Evolutionary conservation across 2,797 vertebrate species (phyloP), one percentile per base, ranked within the genome.

Genomic region (Peromyscus nudipes): DNA sequence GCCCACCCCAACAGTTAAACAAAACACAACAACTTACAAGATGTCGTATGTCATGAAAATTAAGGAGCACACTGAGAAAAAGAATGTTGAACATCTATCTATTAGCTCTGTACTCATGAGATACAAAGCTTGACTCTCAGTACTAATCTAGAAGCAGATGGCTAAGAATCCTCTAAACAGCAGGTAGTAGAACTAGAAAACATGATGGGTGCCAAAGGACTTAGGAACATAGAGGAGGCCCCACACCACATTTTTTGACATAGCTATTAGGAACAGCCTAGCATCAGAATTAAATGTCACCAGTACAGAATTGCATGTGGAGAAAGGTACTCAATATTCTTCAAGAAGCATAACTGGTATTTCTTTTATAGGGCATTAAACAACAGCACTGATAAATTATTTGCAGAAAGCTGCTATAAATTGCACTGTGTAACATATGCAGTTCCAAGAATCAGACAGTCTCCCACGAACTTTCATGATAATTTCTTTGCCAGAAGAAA

Each of bases 351-450:
- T 34, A 21, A 95, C 86, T 85, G 55, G 71, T 65, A 85, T 85
- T 89, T 94, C 96, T 94, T 79, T 73, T 73, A 46, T 27, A 80
- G 21, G 29, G 17, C 46, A 52, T 95, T 97, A 94, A 96, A 94
- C 87, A 98, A 96, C 49, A 81, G 25, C 55, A 86, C 69, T 95
- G 89, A 96, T 86, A 96, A 93, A 96, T 95, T 94, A 89, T 96
- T 97, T 95, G 77, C 89, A n/a, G 91, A 86, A 96, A 95, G 31
- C 49, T 89, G 81, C 79, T 96, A 92, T 90, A 96, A 97, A 97
- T 94, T 96, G 14, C 46, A 79, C 60, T 94, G 95, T 84, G 71
- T 93, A 97, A 91, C 83, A 93, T 46, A 93, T 23, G 80, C 94
- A 87, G 27, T 97, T 96, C 75, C 67, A 40, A 97, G 91, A 96